Percentiles rank a stretch among this genome's conserved stretches.
Evolutionary conservation across 2,797 vertebrate species (phyloP).

Genomic region (Spinus pinus): DNA sequence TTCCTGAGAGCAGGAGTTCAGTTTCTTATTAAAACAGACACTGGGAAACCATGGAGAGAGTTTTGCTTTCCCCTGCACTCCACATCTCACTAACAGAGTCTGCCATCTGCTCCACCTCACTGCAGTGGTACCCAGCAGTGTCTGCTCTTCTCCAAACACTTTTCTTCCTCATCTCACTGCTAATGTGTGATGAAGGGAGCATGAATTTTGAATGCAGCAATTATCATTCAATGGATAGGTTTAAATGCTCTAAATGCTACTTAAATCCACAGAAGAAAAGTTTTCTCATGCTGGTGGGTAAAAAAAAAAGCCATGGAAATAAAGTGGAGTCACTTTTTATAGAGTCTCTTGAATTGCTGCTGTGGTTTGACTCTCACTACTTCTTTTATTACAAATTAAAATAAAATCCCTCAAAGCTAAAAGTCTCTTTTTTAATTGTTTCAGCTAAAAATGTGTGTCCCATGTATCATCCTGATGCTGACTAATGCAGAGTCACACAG

Average conservation of each 20-base stretch:
- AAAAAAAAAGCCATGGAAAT: slow-evolving; percentile 3
- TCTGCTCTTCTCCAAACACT: background rate
- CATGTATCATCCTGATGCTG: background rate
- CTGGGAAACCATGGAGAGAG: background rate
- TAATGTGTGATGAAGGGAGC: background rate
- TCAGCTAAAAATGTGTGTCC: background rate
- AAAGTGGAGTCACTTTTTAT: background rate
- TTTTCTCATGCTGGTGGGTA: background rate
- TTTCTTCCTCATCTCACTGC: background rate
- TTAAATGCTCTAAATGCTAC: slow-evolving; percentile 23
- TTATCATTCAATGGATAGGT: background rate
- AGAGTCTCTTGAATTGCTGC: background rate
- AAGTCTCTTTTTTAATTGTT: background rate
- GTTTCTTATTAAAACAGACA: background rate
- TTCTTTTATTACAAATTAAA: background rate
- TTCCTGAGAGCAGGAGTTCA: background rate
- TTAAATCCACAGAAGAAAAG: slow-evolving; percentile 17
- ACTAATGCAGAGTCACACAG: background rate
- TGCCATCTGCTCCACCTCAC: background rate
- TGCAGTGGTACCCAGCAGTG: background rate
- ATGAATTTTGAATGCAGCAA: slow-evolving; percentile 40
- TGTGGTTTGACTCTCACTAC: background rate
- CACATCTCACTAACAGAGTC: background rate
- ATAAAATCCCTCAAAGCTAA: background rate
- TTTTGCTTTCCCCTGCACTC: background rate